Evolutionary conservation across 2,113 vertebrate genomes (phyloP), one percentile per base, ranked within the genome.

Genomic region (Oncorhynchus gorbuscha): DNA sequence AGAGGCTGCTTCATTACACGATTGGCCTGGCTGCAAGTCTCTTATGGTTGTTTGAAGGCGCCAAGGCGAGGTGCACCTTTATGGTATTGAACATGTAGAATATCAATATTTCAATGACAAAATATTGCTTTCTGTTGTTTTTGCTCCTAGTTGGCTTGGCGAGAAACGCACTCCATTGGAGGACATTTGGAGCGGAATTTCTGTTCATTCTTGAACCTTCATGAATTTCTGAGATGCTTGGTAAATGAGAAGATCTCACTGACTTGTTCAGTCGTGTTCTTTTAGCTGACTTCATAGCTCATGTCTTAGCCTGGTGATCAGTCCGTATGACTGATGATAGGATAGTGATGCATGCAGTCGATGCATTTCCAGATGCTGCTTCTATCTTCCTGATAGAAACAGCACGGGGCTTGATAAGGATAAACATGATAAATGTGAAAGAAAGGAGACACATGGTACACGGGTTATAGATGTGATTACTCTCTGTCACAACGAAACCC

Each of bases 401-500:
- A 1, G 24, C 22, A 32, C 0, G 65, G 26, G 6, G 65, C 12
- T 28, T 67, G 65, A 14, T 32, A 30, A 67, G 65, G 65, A 64
- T 26, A 64, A 64, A 13, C 20, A 64, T 64, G 65, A 67, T 67
- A 4, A 28, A 67, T 30, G 26, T 67, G 65, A 67, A 67, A 1
- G 26, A 67, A 22, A 67, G 65, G 24, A 67, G 62, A 26, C 26
- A 16, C 16, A 30, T 67, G 65, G 65, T 67, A 30, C 14, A 24
- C 65, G 32, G 22, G 65, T 26, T 67, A 67, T 67, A 24, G 22
- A 14, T 26, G 64, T 16, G 26, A 66, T 67, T 28, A 5, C 32
- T 69, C 77, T 79, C 68, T 55, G 51, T 77, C 18, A 49, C 71
- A 82, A 75, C 72, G 35, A 32, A 72, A 82, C 14, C n/a, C 9